Percentiles rank a stretch among this genome's conserved stretches.
phyloP scores from a whole-genome alignment of 2,113 vertebrate species.

The Microtus oregoni region DNA sequence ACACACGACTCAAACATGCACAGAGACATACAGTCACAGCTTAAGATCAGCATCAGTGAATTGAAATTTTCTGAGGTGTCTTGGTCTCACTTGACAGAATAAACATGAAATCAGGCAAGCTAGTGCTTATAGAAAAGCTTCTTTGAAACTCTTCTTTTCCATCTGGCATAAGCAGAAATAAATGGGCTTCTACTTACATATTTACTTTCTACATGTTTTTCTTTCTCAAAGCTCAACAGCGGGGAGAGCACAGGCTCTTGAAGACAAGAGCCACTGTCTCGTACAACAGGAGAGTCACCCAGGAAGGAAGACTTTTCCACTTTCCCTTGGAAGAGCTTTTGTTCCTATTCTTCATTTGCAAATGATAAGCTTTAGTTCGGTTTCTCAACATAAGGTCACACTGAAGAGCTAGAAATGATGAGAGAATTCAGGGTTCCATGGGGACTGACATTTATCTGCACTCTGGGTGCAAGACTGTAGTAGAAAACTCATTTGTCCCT shows the following conservation, averaged over 20 bases:
- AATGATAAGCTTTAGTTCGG: not conserved
- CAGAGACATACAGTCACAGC: not conserved
- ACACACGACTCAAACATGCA: not conserved
- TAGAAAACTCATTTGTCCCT: not conserved
- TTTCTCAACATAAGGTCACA: not conserved
- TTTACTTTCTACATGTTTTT: slow-evolving; percentile 45
- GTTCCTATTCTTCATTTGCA: not conserved
- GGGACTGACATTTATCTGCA: not conserved
- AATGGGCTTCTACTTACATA: slow-evolving; percentile 22
- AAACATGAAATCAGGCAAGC: not conserved
- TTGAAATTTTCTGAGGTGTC: not conserved
- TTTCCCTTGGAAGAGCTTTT: not conserved
- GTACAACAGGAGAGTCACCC: not conserved
- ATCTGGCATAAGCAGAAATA: slow-evolving; percentile 19
- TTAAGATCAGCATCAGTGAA: not conserved
- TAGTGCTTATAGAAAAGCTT: not conserved
- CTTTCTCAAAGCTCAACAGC: not conserved
- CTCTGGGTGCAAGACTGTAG: not conserved
- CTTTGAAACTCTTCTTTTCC: not conserved
- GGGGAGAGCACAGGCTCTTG: not conserved
- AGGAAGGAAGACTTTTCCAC: not conserved
- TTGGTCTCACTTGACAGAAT: slow-evolving; percentile 19
- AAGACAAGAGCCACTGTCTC: not conserved
- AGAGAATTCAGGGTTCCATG: not conserved
- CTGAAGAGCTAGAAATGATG: not conserved